Percentiles rank a stretch among this genome's conserved stretches.
These are phyloP conservation scores for Cepaea nemoralis DNA, from an alignment of 1,140 invertebrate genomes.

Conservation along the genomic window DNA sequence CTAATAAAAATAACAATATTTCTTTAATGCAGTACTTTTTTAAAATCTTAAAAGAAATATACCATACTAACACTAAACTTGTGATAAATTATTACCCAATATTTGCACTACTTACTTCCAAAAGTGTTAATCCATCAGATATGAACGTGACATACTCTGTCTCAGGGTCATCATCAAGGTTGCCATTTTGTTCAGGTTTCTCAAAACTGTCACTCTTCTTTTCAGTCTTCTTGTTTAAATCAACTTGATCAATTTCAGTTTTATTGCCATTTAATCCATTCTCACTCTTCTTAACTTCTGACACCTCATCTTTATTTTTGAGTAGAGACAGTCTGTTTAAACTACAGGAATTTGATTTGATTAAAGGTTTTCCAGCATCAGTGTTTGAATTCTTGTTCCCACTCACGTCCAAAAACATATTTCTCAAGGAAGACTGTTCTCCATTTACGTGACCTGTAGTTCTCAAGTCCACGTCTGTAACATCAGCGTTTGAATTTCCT, in stretches of 20 bases:
- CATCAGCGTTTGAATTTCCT: too few species aligned
- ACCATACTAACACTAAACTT: too few species aligned
- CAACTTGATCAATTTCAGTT: not conserved
- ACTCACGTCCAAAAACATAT: not conserved
- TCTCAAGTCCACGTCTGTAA: too few species aligned
- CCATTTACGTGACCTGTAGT: too few species aligned
- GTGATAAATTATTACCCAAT: too few species aligned
- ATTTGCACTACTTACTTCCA: constrained; percentile 12
- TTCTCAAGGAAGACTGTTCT: not conserved
- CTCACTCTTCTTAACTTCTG: not conserved
- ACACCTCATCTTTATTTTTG: not conserved
- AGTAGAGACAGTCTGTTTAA: not conserved
- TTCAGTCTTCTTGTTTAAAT: not conserved
- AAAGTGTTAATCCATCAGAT: not conserved
- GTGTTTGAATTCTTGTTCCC: not conserved
- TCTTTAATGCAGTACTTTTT: not conserved
- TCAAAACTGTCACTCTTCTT: not conserved
- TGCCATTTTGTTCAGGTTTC: not conserved
- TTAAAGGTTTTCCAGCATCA: not conserved
- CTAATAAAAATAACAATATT: too few species aligned
- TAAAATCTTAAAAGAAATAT: too few species aligned
- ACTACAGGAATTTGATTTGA: not conserved
- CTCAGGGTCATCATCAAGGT: not conserved
- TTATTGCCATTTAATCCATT: not conserved
- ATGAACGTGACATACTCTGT: not conserved